Base-by-base conservation (phyloP, 2,113 vertebrate species). In the Tyrannus savana region DNA sequence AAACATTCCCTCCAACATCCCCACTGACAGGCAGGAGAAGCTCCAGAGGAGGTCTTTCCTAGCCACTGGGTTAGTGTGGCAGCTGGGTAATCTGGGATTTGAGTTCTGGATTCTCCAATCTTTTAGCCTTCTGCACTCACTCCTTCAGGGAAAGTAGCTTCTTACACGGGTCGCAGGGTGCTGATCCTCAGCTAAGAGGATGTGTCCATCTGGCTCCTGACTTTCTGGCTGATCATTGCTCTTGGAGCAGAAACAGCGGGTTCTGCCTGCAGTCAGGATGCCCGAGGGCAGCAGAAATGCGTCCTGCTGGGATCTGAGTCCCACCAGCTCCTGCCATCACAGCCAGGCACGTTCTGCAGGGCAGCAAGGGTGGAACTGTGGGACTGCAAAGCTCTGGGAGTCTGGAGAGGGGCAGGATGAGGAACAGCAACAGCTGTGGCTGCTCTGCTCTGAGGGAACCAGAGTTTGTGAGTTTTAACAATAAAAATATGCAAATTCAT, bases 341-440 rank as follows among this genome's bases (percentile, higher is more conserved):
- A 12, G 39, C 46, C 28, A 0, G 31, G 69, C 25, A 30, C 3
- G 1, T 1, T 11, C 30, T 19, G 28, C 41, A 3, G 63, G 24
- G n/a, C 5, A 0, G 22, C 2, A 15, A 53, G 53, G n/a, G 19
- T 30, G 73, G 56, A 6, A 14, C 11, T 13, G 19, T 0, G 0
- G 2, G 2, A 13, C 55, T n/a, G 55, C 78, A 17, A 41, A 28
- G 39, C 42, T 16, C 50, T 0, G 1, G 28, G 19, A 39, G 9
- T 5, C 31, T 2, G 16, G 9, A 52, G 58, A 27, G 15, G 14
- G 13, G 22, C 52, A 37, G 10, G 14, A 1, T 0, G 3, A 16
- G 1, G 1, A 5, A 7, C 39, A 37, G 73, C 74, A 6, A 1
- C 1, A 21, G 85, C 52, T 28, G 64, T 2, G 67, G 19, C 55